A percentile compares a stretch with the other conserved stretches of the same genome.
phyloP scores from a whole-genome alignment of 2,113 vertebrate genomes.

The Larimichthys polyactis region DNA sequence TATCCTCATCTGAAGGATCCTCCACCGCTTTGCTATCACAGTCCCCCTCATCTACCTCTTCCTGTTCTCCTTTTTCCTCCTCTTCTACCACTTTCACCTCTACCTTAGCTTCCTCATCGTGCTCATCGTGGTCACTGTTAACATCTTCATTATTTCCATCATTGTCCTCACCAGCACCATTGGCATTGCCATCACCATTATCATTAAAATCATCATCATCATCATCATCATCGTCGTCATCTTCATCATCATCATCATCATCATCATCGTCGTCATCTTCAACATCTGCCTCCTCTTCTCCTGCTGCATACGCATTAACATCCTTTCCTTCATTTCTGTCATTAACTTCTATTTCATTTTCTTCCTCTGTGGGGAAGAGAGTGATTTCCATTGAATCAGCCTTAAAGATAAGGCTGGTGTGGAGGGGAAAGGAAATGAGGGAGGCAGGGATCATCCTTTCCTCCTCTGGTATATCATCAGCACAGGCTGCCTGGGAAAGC shows the following conservation, averaged over 20 bases:
- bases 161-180: constrained; percentile 13
- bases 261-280: constrained; percentile 85
- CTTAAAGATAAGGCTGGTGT: constrained; percentile 92
- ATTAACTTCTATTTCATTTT: constrained; percentile 70
- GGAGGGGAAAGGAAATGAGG: constrained; percentile 91
- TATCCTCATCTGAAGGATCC: constrained; percentile 87
- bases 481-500: constrained; percentile 77
- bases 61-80: constrained; percentile 47
- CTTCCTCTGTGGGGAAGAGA: constrained; percentile 84
- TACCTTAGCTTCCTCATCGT: constrained; percentile 78
- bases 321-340: constrained; percentile 74
- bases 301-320: constrained; percentile 83
- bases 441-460: constrained; percentile 93
- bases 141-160: constrained; percentile 38
- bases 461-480: constrained; percentile 77
- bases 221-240: constrained; percentile 68
- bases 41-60: constrained; percentile 45
- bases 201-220: constrained; percentile 61
- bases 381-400: constrained; percentile 94
- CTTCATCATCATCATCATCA: constrained; percentile 78
- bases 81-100: constrained; percentile 82
- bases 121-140: constrained; percentile 44
- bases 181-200: constrained; percentile 20
- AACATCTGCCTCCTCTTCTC: constrained; percentile 86
- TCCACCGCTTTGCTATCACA: constrained; percentile 67